These are phyloP conservation scores for Arvicanthis niloticus DNA, from an alignment of 2,113 vertebrate genomes.

Conservation along the genomic window DNA sequence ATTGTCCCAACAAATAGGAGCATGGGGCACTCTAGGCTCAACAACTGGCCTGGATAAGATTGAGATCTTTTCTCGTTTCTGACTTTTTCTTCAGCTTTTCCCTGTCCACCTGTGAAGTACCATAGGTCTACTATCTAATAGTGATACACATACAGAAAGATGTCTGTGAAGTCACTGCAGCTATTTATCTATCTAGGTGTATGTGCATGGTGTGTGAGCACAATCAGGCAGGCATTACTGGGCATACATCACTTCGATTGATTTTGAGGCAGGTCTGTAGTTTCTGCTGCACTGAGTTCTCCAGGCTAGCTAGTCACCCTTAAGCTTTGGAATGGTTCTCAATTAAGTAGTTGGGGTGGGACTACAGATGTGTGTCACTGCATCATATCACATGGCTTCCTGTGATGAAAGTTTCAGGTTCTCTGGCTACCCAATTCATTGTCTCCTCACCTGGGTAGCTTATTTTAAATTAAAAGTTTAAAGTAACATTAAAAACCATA, in stretches of 20 bases:
- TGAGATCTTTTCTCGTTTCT: not conserved
- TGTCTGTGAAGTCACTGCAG: not conserved
- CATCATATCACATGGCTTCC: not conserved
- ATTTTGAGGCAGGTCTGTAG: not conserved
- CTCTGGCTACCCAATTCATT: not conserved
- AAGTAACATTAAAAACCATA: not conserved
- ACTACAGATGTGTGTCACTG: not conserved
- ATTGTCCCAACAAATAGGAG: not conserved
- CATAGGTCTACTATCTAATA: not conserved
- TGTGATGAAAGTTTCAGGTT: not conserved
- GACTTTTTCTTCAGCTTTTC: not conserved
- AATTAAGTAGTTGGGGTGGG: not conserved
- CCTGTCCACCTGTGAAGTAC: not conserved
- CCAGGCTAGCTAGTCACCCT: not conserved
- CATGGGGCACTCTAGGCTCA: not conserved
- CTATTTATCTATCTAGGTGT: not conserved
- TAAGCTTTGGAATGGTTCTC: not conserved
- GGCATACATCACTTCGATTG: not conserved
- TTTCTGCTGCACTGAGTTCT: not conserved
- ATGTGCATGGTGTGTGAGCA: not conserved
- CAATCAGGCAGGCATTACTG: not conserved
- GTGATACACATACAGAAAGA: not conserved
- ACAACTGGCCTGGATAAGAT: not conserved
- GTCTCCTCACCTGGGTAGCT: not conserved
- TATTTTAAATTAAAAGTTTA: not conserved